Base-by-base conservation (phyloP, 1,140 invertebrate genomes). In the Hylaeus anthracinus region DNA sequence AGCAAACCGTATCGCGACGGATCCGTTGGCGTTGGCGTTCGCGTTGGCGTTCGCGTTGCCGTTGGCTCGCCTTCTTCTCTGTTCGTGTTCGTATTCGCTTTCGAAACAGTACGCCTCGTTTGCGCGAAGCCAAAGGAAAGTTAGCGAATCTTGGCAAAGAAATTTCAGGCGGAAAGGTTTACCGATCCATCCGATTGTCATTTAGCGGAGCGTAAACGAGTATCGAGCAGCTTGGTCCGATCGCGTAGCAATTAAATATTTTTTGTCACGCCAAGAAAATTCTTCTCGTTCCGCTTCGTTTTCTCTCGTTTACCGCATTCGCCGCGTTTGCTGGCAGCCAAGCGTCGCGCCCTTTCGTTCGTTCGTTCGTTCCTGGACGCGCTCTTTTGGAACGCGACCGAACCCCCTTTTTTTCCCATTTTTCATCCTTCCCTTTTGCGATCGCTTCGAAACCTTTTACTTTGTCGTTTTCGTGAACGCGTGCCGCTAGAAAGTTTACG, bases 301-400 rank as follows among this genome's bases (percentile, higher is more conserved):
- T 72, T 61, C 41, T 48, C 63, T 48, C 45, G 45, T 48, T 48
- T 48, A 26, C 67, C 45, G 5, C 5, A 6, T 48, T 48, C 45
- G 45, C 5, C 45, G 8, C 5, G 8, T 73, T 45, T 12, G 41
- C 12, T 4, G 41, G 2, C 8, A 12, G 9, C 4, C 63, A 43
- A 65, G 4, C 63, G 63, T n/a, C 12, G 1, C 63, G 41, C 63
- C 45, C 15, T 56, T 79, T 75, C 81, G 43, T 81, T 78, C 65
- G 65, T 79, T 75, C 81, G 43, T 81, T 78, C 65, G 65, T 67
- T 75, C 51, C 70, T 79, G 74, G 70, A 58, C 53, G 65, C 39
- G 39, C 37, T 65, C 26, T 55, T 83, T 60, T 60, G 53, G 58
- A 70, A 51, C 79, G 39, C 53, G 72, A 74, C n/a, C 71, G 37